phyloP scores from a whole-genome alignment of 2,888 invertebrate genomes.

The Lutraria lutraria region DNA sequence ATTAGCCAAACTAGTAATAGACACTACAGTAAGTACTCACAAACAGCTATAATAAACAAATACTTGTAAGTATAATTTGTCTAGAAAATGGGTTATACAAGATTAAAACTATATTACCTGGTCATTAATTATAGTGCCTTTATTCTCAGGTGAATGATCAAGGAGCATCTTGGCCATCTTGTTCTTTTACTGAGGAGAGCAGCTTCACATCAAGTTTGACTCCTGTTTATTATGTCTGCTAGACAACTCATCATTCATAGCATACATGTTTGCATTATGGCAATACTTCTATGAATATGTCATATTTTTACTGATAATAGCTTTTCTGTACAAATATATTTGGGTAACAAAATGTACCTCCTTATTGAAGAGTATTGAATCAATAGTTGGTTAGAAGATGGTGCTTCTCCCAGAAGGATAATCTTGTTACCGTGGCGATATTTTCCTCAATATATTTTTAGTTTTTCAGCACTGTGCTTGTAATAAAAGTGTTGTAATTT shows the following conservation, averaged over 20 bases:
- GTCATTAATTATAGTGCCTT: no score
- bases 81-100: no score
- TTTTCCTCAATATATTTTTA: constrained; percentile 17
- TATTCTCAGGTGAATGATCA: no score
- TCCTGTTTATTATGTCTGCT: neutral
- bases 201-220: neutral
- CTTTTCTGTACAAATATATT: constrained; percentile 1
- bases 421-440: constrained; percentile 17
- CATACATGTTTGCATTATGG: neutral
- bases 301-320: constrained; percentile 1
- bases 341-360: neutral
- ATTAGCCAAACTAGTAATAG: no score
- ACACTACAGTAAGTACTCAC: no score
- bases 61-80: no score
- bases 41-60: no score
- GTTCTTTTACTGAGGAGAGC: no score
- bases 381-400: constrained; percentile 11
- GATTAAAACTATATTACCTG: no score
- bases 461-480: neutral
- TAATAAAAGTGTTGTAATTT: neutral
- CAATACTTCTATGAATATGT: neutral
- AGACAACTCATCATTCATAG: neutral
- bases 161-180: no score
- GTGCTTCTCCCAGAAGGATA: constrained; percentile 1
- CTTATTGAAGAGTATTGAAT: neutral